Percentiles rank a stretch among this genome's conserved stretches.
These are phyloP conservation scores for Characodon lateralis DNA, from an alignment of 2,797 vertebrate species.

Conservation along the genomic window DNA sequence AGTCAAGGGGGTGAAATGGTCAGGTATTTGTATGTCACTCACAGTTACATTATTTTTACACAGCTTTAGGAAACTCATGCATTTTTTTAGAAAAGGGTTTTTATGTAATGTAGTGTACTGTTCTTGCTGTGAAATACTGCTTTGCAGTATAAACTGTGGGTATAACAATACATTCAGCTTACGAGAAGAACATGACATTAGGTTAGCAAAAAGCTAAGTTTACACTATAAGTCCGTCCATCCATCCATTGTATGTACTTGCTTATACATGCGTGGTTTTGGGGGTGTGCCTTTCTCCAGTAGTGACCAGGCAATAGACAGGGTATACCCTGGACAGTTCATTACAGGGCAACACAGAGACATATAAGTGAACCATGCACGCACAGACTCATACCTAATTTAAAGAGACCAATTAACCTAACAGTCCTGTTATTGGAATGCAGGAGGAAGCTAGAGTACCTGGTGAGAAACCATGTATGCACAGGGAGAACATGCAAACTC, in stretches of 20 bases:
- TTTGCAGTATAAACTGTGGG: background rate
- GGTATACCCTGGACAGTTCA: background rate
- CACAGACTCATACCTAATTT: too few relatives aligned
- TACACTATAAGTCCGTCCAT: background rate
- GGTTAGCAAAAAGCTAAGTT: background rate
- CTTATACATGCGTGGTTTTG: background rate
- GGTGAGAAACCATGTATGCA: too few relatives aligned
- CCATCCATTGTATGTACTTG: background rate
- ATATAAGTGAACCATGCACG: too few relatives aligned
- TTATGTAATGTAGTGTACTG: background rate
- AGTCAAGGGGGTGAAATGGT: conserved; percentile 29
- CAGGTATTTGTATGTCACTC: background rate
- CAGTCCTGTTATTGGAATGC: too few relatives aligned
- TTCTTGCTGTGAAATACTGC: background rate
- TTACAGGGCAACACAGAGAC: background rate
- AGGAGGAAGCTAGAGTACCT: too few relatives aligned
- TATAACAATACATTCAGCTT: background rate
- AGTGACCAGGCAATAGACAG: background rate
- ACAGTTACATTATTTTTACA: background rate
- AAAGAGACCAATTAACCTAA: too few relatives aligned
- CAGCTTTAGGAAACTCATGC: background rate
- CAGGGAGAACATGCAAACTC: too few relatives aligned
- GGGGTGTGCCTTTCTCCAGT: background rate
- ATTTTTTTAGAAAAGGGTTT: background rate
- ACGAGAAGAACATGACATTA: background rate